Evolutionary conservation across 2,797 vertebrate species (phyloP).

Genomic region (Pseudomugil tenellus): DNA sequence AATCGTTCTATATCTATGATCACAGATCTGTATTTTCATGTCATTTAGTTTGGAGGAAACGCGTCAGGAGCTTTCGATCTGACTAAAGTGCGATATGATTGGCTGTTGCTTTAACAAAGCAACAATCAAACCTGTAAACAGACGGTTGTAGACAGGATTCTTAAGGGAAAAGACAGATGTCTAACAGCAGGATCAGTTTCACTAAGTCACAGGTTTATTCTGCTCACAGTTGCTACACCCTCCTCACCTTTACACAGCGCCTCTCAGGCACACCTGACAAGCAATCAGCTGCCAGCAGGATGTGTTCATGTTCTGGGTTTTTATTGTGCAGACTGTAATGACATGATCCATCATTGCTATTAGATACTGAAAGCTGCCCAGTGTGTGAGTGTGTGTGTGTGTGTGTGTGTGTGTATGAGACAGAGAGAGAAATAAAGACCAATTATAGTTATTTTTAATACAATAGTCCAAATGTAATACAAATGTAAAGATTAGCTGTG

Average conservation of each 20-base stretch:
- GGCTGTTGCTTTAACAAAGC: slow-evolving; percentile 6
- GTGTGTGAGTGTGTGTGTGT: no score
- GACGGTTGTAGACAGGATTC: slow-evolving; percentile 23
- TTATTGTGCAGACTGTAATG: slow-evolving; percentile 20
- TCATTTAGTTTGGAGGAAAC: neutral
- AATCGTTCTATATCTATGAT: neutral
- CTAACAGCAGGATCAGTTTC: slow-evolving; percentile 60
- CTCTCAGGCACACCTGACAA: slow-evolving; percentile 21
- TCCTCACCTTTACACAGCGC: neutral
- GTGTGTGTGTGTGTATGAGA: no score
- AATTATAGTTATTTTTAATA: no score
- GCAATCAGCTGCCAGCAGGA: slow-evolving; percentile 41
- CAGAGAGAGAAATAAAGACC: no score
- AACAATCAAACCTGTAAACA: slow-evolving; percentile 18
- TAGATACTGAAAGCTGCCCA: slow-evolving; percentile 30
- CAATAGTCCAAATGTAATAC: no score
- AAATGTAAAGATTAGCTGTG: neutral
- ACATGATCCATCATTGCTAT: slow-evolving; percentile 50
- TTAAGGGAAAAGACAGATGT: slow-evolving; percentile 56
- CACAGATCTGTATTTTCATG: neutral
- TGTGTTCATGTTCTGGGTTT: slow-evolving; percentile 23
- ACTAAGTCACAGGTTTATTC: slow-evolving; percentile 60
- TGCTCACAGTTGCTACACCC: slow-evolving; percentile 11
- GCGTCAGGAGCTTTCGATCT: slow-evolving; percentile 24
- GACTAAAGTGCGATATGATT: slow-evolving; percentile 20